phyloP scores from a whole-genome alignment of 2,888 invertebrate species.

The Melinaea marsaeus region DNA sequence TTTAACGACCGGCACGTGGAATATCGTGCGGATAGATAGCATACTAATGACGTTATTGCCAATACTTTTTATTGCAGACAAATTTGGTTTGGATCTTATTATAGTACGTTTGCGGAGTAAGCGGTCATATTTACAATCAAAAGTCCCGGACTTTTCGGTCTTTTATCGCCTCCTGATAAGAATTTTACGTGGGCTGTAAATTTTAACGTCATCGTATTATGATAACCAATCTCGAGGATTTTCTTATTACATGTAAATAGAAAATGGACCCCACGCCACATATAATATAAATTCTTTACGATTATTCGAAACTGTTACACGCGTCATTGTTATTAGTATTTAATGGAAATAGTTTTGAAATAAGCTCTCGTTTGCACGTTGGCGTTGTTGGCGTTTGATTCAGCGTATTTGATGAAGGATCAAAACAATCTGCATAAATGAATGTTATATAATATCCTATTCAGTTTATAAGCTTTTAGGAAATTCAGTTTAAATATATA shows the following conservation, averaged over 20 bases:
- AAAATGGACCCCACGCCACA: background rate
- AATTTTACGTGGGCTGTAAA: conserved; percentile 10
- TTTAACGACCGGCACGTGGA: conserved; percentile 53
- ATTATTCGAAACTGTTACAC: background rate
- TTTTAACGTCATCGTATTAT: background rate
- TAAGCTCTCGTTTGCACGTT: conserved; percentile 9
- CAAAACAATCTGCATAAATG: conserved; percentile 11
- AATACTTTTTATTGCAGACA: conserved; percentile 33
- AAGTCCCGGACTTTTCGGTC: conserved; percentile 20
- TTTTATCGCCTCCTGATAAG: conserved; percentile 21
- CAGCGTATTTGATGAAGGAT: conserved; percentile 11
- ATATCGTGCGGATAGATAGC: conserved; percentile 37
- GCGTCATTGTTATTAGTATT: background rate
- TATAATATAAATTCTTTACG: background rate
- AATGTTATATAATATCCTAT: conserved; percentile 9
- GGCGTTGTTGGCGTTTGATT: conserved; percentile 7
- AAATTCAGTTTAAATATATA: background rate
- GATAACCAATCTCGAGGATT: background rate
- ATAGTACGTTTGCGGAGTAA: conserved; percentile 12
- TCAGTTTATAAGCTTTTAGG: background rate
- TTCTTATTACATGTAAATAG: background rate
- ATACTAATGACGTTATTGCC: conserved; percentile 43
- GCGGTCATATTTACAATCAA: conserved; percentile 21
- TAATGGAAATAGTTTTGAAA: background rate
- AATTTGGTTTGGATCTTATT: conserved; percentile 16